Evolutionary conservation across 2,113 vertebrate genomes (phyloP), one percentile per base, ranked within the genome.

Genomic region (Dendrocopos noguchii): DNA sequence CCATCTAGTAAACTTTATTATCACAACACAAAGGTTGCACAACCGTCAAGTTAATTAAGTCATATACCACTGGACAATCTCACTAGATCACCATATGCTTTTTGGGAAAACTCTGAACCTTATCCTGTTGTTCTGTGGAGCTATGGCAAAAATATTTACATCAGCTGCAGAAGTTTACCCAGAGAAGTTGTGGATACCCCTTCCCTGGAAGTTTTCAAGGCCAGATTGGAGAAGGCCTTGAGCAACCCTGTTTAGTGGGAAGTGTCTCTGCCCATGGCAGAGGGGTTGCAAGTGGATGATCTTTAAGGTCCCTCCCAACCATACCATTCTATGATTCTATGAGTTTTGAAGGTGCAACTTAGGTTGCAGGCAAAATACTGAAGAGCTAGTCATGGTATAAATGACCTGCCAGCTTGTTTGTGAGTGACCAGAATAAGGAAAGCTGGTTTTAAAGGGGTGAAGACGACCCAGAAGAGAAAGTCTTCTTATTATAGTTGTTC

Each of bases 31-130:
- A 27, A 61, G 13, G 4, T 57, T 84, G 8, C 12, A 60, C 2
- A 60, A 34, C 15, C 29, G 22, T n/a, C 28, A 72, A 36, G 12
- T 3, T 27, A 64, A 31, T 59, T 50, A 34, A 42, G 16, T 59
- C 42, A 42, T n/a, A 33, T 5, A 34, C 2, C 0, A 0, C 24
- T 74, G 21, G 13, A 11, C 1, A 1, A 53, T 47, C 31, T 60
- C 78, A 10, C 7, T 6, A 19, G 9, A 81, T 84, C 18, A 42
- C 22, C 52, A 0, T 3, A 63, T 8, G 13, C 0, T 28, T 67
- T 71, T 65, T 42, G 5, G 7, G 29, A 12, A 34, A 28, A 6
- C 21, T 71, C 36, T 20, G 6, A 9, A 66, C 10, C 5, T 88
- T 67, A 2, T 14, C 87, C 6, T n/a, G 4, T 39, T 87, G n/a